Evolutionary conservation across 2,888 invertebrate genomes (phyloP), one percentile per base, ranked within the genome.

Genomic region (Polydrusus tereticollis): DNA sequence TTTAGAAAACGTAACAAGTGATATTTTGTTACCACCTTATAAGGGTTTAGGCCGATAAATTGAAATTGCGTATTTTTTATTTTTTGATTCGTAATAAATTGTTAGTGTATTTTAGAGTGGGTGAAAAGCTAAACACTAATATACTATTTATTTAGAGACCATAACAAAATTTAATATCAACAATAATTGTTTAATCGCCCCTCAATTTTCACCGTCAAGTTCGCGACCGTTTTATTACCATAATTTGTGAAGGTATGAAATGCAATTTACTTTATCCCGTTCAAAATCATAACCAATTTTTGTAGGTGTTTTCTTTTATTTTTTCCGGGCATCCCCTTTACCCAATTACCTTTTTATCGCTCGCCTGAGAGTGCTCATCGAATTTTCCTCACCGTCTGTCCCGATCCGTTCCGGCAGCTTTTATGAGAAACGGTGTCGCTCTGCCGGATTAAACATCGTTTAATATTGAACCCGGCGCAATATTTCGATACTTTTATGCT

Each of bases 301-400:
- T 62, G 38, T 60, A 52, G 52, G 29, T 55, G 52, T 66, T 45
- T 66, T 60, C 50, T 55, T 66, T 71, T 71, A 71, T 71, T 71
- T 71, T 71, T 64, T 18, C 55, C 47, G 38, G 26, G 77, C 80
- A 45, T 45, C 63, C 62, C 73, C 67, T 70, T 70, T 69, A 70
- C 66, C 82, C 84, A 84, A 84, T 85, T 83, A 85, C 84, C 83
- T 81, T 82, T 83, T 84, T 84, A 84, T 85, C 83, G 84, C 83
- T 80, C 73, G 66, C 73, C 69, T 47, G 69, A 82, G 83, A 81
- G 78, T 82, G 82, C 80, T 82, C 83, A 83, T 84, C 84, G 84
- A 84, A 84, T 85, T 83, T 84, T 83, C 82, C 82, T 79, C 81
- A 78, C 80, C 79, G 80, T 79, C 80, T 81, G 82, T 82, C 82